Percentiles rank a stretch among this genome's conserved stretches.
Evolutionary conservation across 1,140 invertebrate species (phyloP).

Genomic region (Drosophila mauritiana): DNA sequence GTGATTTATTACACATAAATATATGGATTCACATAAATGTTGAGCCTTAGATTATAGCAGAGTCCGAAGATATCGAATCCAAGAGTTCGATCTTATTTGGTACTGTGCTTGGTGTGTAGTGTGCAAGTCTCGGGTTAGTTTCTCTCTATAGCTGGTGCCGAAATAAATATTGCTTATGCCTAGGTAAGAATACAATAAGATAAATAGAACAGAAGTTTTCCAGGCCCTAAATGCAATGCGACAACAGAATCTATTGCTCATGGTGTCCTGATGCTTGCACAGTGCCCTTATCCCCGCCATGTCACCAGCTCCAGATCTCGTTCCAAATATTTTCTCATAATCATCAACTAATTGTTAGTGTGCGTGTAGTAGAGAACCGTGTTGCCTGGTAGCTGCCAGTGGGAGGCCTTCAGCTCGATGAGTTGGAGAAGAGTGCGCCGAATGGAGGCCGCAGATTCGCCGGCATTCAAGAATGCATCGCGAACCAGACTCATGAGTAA

Average conservation of each 20-base stretch:
- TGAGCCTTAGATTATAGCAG: constrained; percentile 46
- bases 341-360: constrained; percentile 78
- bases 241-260: constrained; percentile 57
- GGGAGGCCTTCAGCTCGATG: constrained; percentile 94
- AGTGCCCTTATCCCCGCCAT: constrained; percentile 34
- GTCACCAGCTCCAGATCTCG: constrained; percentile 1
- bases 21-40: constrained; percentile 58
- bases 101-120: constrained; percentile 43
- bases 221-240: constrained; percentile 77
- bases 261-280: constrained; percentile 61
- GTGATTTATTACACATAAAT: constrained; percentile 55
- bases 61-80: constrained; percentile 26
- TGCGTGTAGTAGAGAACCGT: constrained; percentile 96
- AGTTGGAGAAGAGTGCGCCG: constrained; percentile 93
- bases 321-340: background rate
- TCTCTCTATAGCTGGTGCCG: constrained; percentile 51
- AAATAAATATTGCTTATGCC: constrained; percentile 79
- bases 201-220: constrained; percentile 63
- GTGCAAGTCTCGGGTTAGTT: constrained; percentile 64
- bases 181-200: constrained; percentile 66
- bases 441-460: constrained; percentile 87
- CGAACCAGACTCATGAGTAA: constrained; percentile 91
- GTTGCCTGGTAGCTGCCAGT: constrained; percentile 94
- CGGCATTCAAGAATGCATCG: constrained; percentile 92
- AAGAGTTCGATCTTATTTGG: constrained; percentile 37